phyloP scores from a whole-genome alignment of 2,113 vertebrate species.

The Propithecus coquereli region DNA sequence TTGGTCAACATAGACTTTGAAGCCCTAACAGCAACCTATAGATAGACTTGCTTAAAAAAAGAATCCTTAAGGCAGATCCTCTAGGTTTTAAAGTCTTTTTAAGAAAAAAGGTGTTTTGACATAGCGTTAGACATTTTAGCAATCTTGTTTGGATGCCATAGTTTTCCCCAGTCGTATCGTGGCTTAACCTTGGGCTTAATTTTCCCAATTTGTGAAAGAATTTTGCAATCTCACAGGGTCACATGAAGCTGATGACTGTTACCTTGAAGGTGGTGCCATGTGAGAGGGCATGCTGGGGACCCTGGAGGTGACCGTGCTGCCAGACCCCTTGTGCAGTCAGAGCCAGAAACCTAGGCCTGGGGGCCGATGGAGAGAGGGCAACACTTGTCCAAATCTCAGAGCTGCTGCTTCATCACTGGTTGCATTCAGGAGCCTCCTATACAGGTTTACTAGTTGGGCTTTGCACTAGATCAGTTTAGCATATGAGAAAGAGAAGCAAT shows the following conservation, averaged over 20 bases:
- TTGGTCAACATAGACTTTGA: constrained; percentile 4
- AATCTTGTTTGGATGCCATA: not conserved
- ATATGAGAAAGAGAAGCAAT: not conserved
- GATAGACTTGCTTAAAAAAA: not conserved
- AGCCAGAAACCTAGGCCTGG: not conserved
- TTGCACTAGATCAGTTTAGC: not conserved
- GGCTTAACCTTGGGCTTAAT: not conserved
- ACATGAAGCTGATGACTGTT: not conserved
- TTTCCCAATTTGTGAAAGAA: not conserved
- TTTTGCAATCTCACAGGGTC: not conserved
- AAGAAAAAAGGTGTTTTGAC: not conserved
- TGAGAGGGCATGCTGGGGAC: not conserved
- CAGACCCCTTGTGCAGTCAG: not conserved
- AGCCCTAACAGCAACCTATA: not conserved
- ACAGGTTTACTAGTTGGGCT: not conserved
- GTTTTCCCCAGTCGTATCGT: not conserved
- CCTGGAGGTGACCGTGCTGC: not conserved
- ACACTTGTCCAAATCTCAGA: not conserved
- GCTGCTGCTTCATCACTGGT: not conserved
- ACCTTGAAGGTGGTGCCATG: not conserved
- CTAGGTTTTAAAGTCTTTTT: not conserved
- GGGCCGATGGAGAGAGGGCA: accelerated
- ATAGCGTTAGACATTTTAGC: not conserved
- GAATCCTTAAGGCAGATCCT: not conserved
- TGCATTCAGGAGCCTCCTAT: not conserved